Evolutionary conservation across 2,797 vertebrate species (phyloP).

Genomic region (Ceyx erithaca): DNA sequence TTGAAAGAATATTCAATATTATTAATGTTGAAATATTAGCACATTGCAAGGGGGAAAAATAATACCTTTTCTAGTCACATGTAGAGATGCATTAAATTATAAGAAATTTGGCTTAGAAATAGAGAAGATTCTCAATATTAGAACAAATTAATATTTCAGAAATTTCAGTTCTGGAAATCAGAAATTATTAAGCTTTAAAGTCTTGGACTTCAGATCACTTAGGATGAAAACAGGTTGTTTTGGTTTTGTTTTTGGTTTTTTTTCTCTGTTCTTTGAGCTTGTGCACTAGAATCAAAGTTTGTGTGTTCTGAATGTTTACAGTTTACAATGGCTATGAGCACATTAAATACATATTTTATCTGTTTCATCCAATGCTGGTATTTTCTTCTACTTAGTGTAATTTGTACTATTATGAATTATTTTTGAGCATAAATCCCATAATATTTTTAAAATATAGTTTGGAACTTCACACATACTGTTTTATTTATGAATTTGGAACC

Average conservation of each 20-base stretch:
- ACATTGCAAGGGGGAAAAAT: not conserved
- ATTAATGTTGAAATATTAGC: not conserved
- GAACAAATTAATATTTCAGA: not conserved
- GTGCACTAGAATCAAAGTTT: not conserved
- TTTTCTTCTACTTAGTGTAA: not conserved
- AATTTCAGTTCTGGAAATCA: not conserved
- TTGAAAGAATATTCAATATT: not conserved
- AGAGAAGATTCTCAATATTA: not conserved
- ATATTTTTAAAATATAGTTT: not conserved
- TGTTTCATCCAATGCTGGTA: not conserved
- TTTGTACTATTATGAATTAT: not conserved
- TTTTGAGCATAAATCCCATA: not conserved
- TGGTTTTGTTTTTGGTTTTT: not conserved
- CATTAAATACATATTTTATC: not conserved
- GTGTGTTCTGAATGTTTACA: not conserved
- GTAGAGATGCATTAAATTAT: not conserved
- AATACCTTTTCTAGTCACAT: not conserved
- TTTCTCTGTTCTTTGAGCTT: not conserved
- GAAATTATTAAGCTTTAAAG: not conserved
- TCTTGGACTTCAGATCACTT: not conserved
- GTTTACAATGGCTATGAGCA: not conserved
- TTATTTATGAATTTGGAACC: constrained; percentile 1
- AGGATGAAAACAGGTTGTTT: not conserved
- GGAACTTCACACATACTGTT: not conserved
- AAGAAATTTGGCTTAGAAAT: not conserved